Base-by-base conservation (phyloP, 2,797 vertebrate species). In the Tapirus indicus region DNA sequence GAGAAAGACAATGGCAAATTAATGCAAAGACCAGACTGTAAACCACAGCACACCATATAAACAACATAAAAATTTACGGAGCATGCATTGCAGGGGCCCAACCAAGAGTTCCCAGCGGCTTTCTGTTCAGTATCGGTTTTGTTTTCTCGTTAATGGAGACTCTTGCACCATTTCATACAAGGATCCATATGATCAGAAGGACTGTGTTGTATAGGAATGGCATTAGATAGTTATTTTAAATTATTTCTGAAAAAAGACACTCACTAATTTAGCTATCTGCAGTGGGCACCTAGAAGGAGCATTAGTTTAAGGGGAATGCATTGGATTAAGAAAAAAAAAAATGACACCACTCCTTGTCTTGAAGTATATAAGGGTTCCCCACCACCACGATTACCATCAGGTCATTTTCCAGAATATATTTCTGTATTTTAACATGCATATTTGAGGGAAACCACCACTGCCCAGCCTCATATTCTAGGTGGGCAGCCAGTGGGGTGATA, bases 41-140 rank as follows among this genome's bases (percentile, higher is more conserved):
- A 94, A 93, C 87, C 84, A 95, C 60, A 95, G 87, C 80, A 94
- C 21, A 91, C 68, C 88, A 94, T 17, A 95, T 47, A 97, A 97
- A 94, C 94, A 97, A 96, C 96, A 97, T 97, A 97, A 97, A 97
- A 96, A 88, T 96, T 97, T 94, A 98, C 3, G 1, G 62, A 97
- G 95, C 92, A 85, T 97, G 84, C 84, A 85, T 0, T 56, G n/a
- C 41, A 96, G 68, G 82, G 94, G 72, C 62, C 84, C 35, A 90
- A 69, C 80, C 75, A 94, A 92, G 58, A 66, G 84, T 62, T 95
- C 96, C 92, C 94, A 96, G 93, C 1, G 64, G 95, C 92, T 83
- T 82, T 95, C 84, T 66, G 66, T 29, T 93, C 56, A 52, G 56
- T 90, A 78, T 11, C 10, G 4, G 58, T 90, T 93, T 95, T 94